Evolutionary conservation across 2,888 invertebrate genomes (phyloP).

Genomic region (Terebella lapidaria): DNA sequence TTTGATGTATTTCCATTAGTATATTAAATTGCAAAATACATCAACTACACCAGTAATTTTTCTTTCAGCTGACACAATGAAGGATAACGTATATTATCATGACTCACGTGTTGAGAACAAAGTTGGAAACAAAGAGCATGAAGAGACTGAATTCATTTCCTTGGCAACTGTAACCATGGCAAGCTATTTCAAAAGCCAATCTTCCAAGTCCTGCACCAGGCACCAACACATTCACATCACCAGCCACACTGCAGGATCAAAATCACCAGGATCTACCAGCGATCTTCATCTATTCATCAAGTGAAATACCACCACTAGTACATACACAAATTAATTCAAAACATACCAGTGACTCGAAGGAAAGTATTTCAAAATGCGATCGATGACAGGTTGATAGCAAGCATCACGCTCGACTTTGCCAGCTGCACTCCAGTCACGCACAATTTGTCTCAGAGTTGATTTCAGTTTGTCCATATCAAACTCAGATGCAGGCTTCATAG

Average conservation of each 20-base stretch:
- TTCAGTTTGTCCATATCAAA: slow-evolving; percentile 73
- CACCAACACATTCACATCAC: slow-evolving; percentile 69
- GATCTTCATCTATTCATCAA: too few relatives aligned
- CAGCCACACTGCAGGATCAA: too few relatives aligned
- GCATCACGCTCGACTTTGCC: slow-evolving; percentile 77
- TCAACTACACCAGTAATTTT: too few relatives aligned
- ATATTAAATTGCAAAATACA: too few relatives aligned
- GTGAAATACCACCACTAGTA: too few relatives aligned
- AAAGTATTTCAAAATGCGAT: slow-evolving; percentile 72
- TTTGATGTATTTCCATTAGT: too few relatives aligned
- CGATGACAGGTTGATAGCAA: slow-evolving; percentile 84
- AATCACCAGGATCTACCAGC: too few relatives aligned
- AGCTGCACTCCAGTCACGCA: slow-evolving; percentile 90
- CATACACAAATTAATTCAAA: too few relatives aligned
- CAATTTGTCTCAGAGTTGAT: slow-evolving; percentile 88
- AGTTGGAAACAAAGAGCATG: slow-evolving; percentile 95
- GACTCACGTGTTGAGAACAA: slow-evolving; percentile 79
- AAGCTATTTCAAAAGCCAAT: slow-evolving; percentile 88
- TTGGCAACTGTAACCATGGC: slow-evolving; percentile 82
- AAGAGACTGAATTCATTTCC: slow-evolving; percentile 97
- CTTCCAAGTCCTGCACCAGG: slow-evolving; percentile 96
- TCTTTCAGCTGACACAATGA: too few relatives aligned
- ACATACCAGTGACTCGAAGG: too few relatives aligned
- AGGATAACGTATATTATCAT: too few relatives aligned
- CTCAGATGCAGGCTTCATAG: slow-evolving; percentile 12